Conservation (phyloP, 2,888 invertebrate genomes). For the Aproaerema taeniolella region DNA sequence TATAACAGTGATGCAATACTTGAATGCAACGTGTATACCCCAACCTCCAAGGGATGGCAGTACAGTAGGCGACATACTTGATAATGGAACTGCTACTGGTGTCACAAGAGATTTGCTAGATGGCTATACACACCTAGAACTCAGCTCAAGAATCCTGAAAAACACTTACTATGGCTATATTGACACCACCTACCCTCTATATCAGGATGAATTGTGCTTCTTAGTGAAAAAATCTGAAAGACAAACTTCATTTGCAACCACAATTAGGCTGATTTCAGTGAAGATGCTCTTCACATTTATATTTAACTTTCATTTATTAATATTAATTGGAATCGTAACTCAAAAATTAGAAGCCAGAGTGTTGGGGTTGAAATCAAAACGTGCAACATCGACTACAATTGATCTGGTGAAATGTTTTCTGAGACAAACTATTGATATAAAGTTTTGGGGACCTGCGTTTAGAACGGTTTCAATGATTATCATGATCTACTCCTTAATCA, state of each 20-base stretch:
- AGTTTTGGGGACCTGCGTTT: conserved; percentile 52
- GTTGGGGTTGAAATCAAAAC: conserved; percentile 11
- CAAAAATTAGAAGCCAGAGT: conserved; percentile 44
- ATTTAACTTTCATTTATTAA: conserved; percentile 38
- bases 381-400: conserved; percentile 32
- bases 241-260: conserved; percentile 67
- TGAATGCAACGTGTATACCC: conserved; percentile 60
- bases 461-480: conserved; percentile 46
- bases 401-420: conserved; percentile 61
- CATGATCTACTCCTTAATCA: conserved; percentile 56
- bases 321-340: conserved; percentile 37
- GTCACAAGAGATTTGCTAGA: conserved; percentile 60
- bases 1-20: conserved; percentile 39
- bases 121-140: conserved; percentile 72
- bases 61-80: conserved; percentile 58
- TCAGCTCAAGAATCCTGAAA: conserved; percentile 72
- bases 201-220: conserved; percentile 75
- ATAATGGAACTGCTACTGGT: conserved; percentile 64
- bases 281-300: conserved; percentile 43
- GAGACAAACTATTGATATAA: conserved; percentile 57
- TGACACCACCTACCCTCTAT: conserved; percentile 71
- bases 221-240: conserved; percentile 66
- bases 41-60: conserved; percentile 53
- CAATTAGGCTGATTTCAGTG: conserved; percentile 48
- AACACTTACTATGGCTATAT: conserved; percentile 65